phyloP scores from a whole-genome alignment of 2,113 vertebrate species.

The Grammomys dolichurus region DNA sequence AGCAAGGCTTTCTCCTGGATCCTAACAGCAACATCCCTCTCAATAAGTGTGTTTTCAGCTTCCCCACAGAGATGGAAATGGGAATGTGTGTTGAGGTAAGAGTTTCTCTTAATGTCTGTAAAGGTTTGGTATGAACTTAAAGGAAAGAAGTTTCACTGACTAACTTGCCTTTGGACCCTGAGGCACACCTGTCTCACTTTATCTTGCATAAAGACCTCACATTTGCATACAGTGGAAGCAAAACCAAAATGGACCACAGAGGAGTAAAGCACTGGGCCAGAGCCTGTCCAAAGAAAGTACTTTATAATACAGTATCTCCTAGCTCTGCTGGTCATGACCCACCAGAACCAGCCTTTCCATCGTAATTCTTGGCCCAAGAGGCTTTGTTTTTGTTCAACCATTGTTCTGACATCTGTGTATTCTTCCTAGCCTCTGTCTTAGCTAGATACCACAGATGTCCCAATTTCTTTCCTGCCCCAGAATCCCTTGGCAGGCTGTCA shows the following conservation, averaged over 20 bases:
- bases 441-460: neutral
- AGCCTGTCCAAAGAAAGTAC: neutral
- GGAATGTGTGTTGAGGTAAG: constrained; percentile 29
- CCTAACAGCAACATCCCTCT: neutral
- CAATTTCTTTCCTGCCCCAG: constrained; percentile 3
- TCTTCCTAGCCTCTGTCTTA: neutral
- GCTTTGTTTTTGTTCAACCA: neutral
- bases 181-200: constrained; percentile 16
- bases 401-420: neutral
- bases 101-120: constrained; percentile 14
- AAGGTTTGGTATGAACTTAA: constrained; percentile 49
- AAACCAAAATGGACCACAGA: neutral
- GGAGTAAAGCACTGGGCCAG: neutral
- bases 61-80: neutral
- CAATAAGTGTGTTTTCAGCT: neutral
- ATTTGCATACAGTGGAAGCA: neutral
- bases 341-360: neutral
- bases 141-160: constrained; percentile 7
- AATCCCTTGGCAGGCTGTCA: neutral
- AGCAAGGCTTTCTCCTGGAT: neutral
- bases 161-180: neutral
- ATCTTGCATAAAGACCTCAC: neutral
- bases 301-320: neutral
- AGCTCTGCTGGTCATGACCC: neutral
- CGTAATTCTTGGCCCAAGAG: neutral